Base-by-base conservation (phyloP, 1,140 invertebrate genomes). In the Planococcus citri region DNA sequence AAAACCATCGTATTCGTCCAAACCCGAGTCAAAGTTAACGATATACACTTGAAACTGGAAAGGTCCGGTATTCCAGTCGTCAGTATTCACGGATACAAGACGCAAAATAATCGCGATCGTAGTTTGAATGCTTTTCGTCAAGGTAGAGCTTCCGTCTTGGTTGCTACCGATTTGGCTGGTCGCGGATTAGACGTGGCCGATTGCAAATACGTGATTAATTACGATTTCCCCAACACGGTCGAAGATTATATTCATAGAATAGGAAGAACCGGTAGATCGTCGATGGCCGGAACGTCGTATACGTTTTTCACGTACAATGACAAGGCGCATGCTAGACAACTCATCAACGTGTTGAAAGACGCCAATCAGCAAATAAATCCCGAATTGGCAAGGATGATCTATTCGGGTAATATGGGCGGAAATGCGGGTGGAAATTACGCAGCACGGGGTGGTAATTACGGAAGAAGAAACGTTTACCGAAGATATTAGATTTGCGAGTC, bases 161-260 rank as follows among this genome's bases (percentile, higher is more conserved):
- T 98, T 73, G 97, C 97, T 76, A 99, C 97, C 73, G 97, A 99
- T 83, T 95, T 99, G 77, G 97, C 96, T 72, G 95, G 95, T 72
- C 86, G 96, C 78, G 97, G 97, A 78, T 84, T 98, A 81, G 96
- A 71, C 20, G 58, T 71, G 12, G 6, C 57, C 2, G 20, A 69
- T 24, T 58, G 33, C 12, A 68, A 0, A 8, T 88, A 93, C 74
- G 94, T 97, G 0, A 86, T 97, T 9, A 97, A 97, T 77, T 97
- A 87, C 75, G 94, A 97, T 77, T 76, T 97, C 72, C 94, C 95
- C 0, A 87, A 86, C 69, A 81, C 82, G 27, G 90, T 95, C 71
- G 92, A 95, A 72, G 92, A 95, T 70, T 98, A 98, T 76, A 92
- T 97, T 4, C 95, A 98, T 79, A 82, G 95, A 58, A 97, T 97